phyloP scores from a whole-genome alignment of 2,888 invertebrate species.

The Chironomus riparius region DNA sequence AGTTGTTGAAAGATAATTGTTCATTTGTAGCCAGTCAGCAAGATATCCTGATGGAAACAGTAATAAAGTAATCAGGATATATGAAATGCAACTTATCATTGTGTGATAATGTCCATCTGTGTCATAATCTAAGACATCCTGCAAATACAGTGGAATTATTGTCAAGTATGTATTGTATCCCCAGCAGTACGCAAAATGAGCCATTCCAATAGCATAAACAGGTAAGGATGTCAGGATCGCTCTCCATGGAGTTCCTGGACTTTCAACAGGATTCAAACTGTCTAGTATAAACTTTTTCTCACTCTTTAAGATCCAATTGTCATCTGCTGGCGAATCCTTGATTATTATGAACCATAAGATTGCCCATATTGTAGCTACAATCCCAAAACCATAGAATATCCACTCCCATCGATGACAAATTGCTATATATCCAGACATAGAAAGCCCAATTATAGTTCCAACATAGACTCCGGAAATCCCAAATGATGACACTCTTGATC shows the following conservation, averaged over 20 bases:
- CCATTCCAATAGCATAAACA: constrained; percentile 66
- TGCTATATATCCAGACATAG: constrained; percentile 63
- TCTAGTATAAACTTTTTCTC: constrained; percentile 65
- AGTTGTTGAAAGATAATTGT: constrained; percentile 52
- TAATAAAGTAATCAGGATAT: constrained; percentile 67
- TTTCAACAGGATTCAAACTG: constrained; percentile 45
- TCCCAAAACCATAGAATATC: constrained; percentile 71
- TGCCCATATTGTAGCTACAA: constrained; percentile 62
- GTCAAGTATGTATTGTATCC: constrained; percentile 70
- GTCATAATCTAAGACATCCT: constrained; percentile 57
- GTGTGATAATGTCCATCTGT: constrained; percentile 34
- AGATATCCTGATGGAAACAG: constrained; percentile 64
- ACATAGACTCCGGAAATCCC: constrained; percentile 80
- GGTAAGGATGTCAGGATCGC: constrained; percentile 59
- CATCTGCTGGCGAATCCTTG: constrained; percentile 64
- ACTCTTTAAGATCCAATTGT: constrained; percentile 58
- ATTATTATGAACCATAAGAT: constrained; percentile 60
- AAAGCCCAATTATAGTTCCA: constrained; percentile 77
- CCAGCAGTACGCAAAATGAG: constrained; percentile 75
- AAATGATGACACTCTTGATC: constrained; percentile 43
- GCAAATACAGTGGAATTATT: constrained; percentile 65
- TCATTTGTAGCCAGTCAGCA: constrained; percentile 59
- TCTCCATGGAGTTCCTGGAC: constrained; percentile 57
- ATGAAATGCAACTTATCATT: constrained; percentile 59
- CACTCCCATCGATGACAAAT: constrained; percentile 65